Conservation (phyloP, 2,888 invertebrate species). For the Lasioglossum vierecki region DNA sequence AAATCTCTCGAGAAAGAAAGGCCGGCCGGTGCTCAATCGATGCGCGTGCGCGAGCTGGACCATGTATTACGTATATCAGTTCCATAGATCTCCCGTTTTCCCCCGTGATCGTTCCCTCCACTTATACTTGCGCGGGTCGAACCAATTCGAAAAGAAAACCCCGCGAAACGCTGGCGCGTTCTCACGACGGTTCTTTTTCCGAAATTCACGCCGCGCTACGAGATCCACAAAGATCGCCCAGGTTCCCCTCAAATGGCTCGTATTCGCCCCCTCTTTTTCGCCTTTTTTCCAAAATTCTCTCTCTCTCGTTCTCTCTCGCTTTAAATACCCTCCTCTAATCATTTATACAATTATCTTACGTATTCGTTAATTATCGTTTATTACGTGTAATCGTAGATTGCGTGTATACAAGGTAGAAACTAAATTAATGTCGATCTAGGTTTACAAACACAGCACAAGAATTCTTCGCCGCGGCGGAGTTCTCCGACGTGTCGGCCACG, state of each 20-base stretch:
- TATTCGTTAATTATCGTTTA: slow-evolving; percentile 46
- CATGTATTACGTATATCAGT: slow-evolving; percentile 83
- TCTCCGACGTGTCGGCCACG: slow-evolving; percentile 55
- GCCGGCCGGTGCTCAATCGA: slow-evolving; percentile 77
- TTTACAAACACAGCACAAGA: slow-evolving; percentile 83
- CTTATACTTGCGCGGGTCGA: slow-evolving; percentile 29
- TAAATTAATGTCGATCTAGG: slow-evolving; percentile 81
- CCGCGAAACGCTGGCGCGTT: background rate
- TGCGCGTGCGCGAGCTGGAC: slow-evolving; percentile 76
- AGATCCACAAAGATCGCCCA: slow-evolving; percentile 32
- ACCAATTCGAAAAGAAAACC: slow-evolving; percentile 30
- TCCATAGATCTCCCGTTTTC: slow-evolving; percentile 55
- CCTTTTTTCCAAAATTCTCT: background rate
- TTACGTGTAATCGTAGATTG: slow-evolving; percentile 79
- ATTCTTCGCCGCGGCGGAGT: slow-evolving; percentile 79
- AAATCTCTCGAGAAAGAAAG: slow-evolving; percentile 82
- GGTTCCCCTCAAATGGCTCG: slow-evolving; percentile 8
- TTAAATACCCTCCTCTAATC: slow-evolving; percentile 40
- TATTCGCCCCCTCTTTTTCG: background rate
- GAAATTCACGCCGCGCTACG: slow-evolving; percentile 19
- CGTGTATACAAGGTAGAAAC: slow-evolving; percentile 76
- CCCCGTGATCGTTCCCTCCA: slow-evolving; percentile 13
- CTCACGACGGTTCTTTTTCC: background rate
- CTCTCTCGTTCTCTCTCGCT: background rate
- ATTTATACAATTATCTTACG: slow-evolving; percentile 42